These are phyloP conservation scores for Drosophila chauvacae DNA, from an alignment of 1,140 invertebrate species.

Conservation along the genomic window DNA sequence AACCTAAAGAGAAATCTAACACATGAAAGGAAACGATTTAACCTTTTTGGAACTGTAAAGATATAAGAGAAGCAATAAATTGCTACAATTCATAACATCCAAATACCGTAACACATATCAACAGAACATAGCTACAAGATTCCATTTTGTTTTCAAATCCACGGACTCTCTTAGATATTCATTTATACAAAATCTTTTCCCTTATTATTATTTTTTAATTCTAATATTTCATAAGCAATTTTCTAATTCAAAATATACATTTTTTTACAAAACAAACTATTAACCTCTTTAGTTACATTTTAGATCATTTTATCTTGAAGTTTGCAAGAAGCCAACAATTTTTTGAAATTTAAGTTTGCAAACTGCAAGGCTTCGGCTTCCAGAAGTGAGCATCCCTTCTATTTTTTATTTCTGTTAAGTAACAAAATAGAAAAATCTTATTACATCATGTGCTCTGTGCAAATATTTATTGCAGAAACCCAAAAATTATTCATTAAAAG, in stretches of 20 bases:
- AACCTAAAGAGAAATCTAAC: conserved; percentile 48
- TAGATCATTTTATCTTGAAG: too few species aligned
- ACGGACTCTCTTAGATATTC: not conserved
- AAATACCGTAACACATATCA: conserved; percentile 75
- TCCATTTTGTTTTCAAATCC: conserved; percentile 14
- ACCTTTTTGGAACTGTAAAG: conserved; percentile 49
- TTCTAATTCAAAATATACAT: too few species aligned
- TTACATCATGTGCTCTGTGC: not conserved
- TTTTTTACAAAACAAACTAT: too few species aligned
- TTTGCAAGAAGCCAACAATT: too few species aligned
- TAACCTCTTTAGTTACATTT: too few species aligned
- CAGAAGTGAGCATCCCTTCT: not conserved
- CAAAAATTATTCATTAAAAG: too few species aligned
- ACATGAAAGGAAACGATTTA: conserved; percentile 36
- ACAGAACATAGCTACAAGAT: conserved; percentile 41
- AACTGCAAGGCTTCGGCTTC: too few species aligned
- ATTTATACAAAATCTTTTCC: too few species aligned
- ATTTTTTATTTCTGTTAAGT: not conserved
- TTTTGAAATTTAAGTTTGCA: too few species aligned
- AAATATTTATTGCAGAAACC: not conserved
- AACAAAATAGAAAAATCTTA: not conserved
- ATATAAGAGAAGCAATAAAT: conserved; percentile 41
- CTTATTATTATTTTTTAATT: too few species aligned
- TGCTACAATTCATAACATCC: conserved; percentile 50
- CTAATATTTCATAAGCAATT: too few species aligned